Conservation (phyloP, 2,113 vertebrate genomes). For the Neofelis nebulosa region DNA sequence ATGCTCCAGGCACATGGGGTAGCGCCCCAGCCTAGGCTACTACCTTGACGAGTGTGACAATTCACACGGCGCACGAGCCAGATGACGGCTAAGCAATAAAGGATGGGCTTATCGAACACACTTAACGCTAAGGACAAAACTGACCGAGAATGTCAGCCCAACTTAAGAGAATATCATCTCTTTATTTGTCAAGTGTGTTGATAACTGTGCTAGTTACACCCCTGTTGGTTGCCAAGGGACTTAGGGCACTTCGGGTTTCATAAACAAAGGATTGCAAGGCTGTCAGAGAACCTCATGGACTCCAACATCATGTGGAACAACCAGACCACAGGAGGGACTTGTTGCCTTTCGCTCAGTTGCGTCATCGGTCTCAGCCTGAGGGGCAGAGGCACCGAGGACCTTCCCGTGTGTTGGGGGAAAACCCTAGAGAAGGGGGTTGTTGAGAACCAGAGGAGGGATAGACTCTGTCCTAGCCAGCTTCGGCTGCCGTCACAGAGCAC, state of each 20-base stretch:
- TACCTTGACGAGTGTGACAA: neutral
- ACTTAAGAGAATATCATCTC: neutral
- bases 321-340: rapidly evolving
- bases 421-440: too few relatives aligned
- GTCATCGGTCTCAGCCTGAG: neutral
- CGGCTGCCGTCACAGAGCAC: neutral
- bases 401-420: neutral
- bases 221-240: neutral
- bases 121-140: neutral
- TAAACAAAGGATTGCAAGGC: too few relatives aligned
- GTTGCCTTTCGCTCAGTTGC: rapidly evolving
- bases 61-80: neutral
- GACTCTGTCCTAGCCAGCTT: too few relatives aligned
- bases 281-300: too few relatives aligned
- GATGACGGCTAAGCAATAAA: neutral
- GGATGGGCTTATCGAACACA: neutral
- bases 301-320: neutral
- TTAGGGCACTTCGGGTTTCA: neutral
- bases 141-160: neutral
- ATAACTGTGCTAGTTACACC: neutral
- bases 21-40: neutral
- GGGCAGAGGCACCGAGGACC: neutral
- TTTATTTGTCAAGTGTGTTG: neutral
- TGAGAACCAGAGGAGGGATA: neutral
- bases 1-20: neutral